Conservation (phyloP, 2,113 vertebrate species). For the Salvelinus fontinalis region DNA sequence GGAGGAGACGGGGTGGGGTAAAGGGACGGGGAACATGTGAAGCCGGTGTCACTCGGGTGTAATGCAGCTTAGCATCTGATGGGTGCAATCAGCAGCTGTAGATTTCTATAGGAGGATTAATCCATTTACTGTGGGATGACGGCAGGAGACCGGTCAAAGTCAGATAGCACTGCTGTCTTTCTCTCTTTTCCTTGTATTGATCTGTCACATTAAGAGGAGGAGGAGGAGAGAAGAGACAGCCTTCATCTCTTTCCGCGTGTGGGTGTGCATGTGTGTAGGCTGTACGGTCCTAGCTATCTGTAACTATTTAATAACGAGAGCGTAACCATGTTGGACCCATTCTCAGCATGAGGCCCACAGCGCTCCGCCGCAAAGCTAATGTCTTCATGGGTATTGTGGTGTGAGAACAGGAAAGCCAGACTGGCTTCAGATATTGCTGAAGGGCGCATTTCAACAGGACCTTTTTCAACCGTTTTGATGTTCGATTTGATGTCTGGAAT, state of each 20-base stretch:
- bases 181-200: constrained; percentile 75
- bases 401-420: too few relatives aligned
- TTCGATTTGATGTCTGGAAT: too few relatives aligned
- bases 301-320: constrained; percentile 75
- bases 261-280: constrained; percentile 48
- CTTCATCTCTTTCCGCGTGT: constrained; percentile 61
- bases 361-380: not conserved
- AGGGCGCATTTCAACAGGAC: too few relatives aligned
- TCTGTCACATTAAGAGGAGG: constrained; percentile 85
- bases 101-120: constrained; percentile 96
- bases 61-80: constrained; percentile 93
- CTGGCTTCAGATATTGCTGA: too few relatives aligned
- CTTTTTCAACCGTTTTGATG: too few relatives aligned
- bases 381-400: too few relatives aligned
- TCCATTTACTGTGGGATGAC: constrained; percentile 83
- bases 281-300: constrained; percentile 34
- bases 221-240: constrained; percentile 63
- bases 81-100: constrained; percentile 89
- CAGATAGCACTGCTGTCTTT: constrained; percentile 66
- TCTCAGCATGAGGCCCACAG: not conserved
- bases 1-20: constrained; percentile 32
- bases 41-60: constrained; percentile 90
- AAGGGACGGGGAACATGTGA: constrained; percentile 86
- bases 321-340: constrained; percentile 66
- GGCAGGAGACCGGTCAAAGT: constrained; percentile 81